These are phyloP conservation scores for Xiphophorus couchianus DNA, from an alignment of 2,113 vertebrate genomes.

Conservation along the genomic window DNA sequence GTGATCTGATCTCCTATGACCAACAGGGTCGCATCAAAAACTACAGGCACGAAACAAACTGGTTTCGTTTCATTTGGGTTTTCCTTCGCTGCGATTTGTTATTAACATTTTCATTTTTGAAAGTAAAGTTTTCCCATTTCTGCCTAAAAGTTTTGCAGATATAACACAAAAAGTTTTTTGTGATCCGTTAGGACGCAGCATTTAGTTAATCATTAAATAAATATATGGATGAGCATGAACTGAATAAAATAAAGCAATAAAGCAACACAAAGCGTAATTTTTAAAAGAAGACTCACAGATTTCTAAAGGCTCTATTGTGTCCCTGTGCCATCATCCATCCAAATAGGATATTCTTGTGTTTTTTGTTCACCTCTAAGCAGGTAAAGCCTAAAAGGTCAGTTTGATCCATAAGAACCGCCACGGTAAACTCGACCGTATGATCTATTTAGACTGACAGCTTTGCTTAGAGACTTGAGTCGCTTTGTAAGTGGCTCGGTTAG, in stretches of 20 bases:
- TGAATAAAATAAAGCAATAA: neutral
- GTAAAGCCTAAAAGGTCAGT: neutral
- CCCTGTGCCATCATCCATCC: neutral
- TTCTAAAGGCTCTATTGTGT: slow-evolving; percentile 9
- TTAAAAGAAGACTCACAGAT: neutral
- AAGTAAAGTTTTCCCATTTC: neutral
- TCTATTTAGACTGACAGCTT: slow-evolving; percentile 14
- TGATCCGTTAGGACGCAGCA: neutral
- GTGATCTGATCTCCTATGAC: neutral
- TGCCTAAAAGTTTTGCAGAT: neutral
- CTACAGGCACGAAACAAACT: neutral
- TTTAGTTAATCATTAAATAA: neutral
- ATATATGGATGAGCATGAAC: neutral
- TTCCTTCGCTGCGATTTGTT: too few species aligned
- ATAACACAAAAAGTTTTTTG: neutral
- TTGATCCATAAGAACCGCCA: neutral
- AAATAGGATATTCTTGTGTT: slow-evolving; percentile 1
- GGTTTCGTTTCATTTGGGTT: neutral
- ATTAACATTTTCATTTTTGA: neutral
- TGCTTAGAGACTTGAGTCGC: slow-evolving; percentile 39
- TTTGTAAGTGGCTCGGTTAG: slow-evolving; percentile 41
- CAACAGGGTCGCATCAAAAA: neutral
- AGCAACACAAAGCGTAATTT: neutral
- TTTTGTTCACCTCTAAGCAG: neutral
- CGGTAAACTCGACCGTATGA: neutral